A percentile compares a stretch with the other conserved stretches of the same genome.
phyloP scores from a whole-genome alignment of 2,797 vertebrate genomes.

The Propithecus perrieri region DNA sequence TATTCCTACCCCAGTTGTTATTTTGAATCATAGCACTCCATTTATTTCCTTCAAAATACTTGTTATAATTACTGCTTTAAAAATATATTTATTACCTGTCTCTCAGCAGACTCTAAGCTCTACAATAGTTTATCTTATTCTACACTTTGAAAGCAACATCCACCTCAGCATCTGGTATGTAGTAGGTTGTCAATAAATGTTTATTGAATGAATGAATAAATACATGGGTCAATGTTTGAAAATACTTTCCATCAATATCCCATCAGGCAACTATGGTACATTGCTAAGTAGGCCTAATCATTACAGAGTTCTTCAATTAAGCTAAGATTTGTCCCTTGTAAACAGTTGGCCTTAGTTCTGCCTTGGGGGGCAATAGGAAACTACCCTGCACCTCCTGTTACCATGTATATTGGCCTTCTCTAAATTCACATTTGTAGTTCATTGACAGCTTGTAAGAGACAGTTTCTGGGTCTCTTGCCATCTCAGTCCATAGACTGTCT shows the following conservation, averaged over 20 bases:
- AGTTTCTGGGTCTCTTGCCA: background rate
- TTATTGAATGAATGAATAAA: conserved; percentile 61
- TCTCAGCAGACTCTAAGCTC: conserved; percentile 26
- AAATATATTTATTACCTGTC: background rate
- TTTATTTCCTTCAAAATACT: conserved; percentile 9
- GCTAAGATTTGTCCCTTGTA: background rate
- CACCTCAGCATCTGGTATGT: background rate
- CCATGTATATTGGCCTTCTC: background rate
- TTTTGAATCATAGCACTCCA: background rate
- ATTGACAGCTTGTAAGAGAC: background rate
- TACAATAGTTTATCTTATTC: background rate
- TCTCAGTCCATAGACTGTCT: background rate
- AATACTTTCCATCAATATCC: conserved; percentile 58
- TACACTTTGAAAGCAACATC: background rate
- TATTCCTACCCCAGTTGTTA: background rate
- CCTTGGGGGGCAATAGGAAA: background rate
- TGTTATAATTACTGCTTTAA: background rate
- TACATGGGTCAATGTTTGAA: conserved; percentile 36
- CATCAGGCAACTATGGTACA: conserved; percentile 7
- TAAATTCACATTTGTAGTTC: background rate
- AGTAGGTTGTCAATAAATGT: conserved; percentile 41
- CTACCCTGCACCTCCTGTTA: background rate
- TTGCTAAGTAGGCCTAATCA: conserved; percentile 26
- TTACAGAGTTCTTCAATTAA: background rate
- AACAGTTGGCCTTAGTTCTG: background rate